Conservation (phyloP, 1,140 invertebrate species). For the Drosophila nigromelanica region DNA sequence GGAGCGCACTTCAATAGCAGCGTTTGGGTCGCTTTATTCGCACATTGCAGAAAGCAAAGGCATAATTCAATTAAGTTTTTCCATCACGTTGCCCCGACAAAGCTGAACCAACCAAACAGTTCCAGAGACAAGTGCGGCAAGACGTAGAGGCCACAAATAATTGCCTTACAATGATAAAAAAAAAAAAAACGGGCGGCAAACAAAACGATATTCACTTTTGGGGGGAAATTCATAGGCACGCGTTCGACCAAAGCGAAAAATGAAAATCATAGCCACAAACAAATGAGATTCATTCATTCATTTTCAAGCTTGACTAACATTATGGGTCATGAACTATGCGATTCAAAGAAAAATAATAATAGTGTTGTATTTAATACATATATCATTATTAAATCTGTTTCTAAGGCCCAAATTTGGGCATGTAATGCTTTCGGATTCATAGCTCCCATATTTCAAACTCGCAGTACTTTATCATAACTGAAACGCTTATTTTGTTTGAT, state of each 20-base stretch:
- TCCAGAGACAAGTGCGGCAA: background rate
- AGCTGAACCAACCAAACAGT: too few species aligned
- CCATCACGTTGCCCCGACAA: too few species aligned
- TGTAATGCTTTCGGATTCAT: too few species aligned
- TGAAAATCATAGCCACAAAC: constrained; percentile 47
- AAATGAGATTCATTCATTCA: constrained; percentile 46
- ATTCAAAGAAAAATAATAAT: too few species aligned
- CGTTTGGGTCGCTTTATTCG: constrained; percentile 20
- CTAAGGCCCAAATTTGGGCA: too few species aligned
- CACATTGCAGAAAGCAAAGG: constrained; percentile 34
- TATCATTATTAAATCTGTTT: too few species aligned
- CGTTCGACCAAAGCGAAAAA: constrained; percentile 45
- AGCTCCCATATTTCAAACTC: too few species aligned
- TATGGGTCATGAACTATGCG: constrained; percentile 53
- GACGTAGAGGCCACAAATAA: constrained; percentile 26
- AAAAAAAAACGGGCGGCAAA: too few species aligned
- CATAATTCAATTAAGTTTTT: constrained; percentile 57
- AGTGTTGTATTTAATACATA: too few species aligned
- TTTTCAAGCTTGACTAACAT: constrained; percentile 65
- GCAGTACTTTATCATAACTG: too few species aligned
- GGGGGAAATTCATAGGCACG: constrained; percentile 23
- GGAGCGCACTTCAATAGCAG: too few species aligned
- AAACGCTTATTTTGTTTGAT: too few species aligned
- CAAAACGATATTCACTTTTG: constrained; percentile 8
- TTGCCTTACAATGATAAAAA: constrained; percentile 18